Conservation (phyloP, 2,797 vertebrate species). For the Rhynchonycteris naso region DNA sequence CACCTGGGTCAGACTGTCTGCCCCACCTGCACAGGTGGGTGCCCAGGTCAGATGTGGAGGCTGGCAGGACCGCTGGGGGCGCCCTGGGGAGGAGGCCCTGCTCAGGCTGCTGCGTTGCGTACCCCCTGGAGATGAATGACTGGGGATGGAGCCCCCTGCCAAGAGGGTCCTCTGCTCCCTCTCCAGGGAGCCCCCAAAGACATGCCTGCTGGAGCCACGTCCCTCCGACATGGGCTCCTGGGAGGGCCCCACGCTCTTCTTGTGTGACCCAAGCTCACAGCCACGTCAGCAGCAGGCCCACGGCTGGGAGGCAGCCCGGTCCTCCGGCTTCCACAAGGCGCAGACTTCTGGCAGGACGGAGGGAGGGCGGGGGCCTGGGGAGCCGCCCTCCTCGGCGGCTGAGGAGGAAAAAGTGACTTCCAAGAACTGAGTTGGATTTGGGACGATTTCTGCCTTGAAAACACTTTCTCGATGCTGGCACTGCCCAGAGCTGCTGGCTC, state of each 20-base stretch:
- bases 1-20: neutral
- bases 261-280: neutral
- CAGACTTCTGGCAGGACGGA: neutral
- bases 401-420: neutral
- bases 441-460: neutral
- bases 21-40: neutral
- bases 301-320: neutral
- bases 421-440: neutral
- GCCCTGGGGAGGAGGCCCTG: neutral
- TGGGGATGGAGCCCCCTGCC: neutral
- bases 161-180: neutral
- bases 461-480: neutral
- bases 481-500: neutral
- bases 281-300: slow-evolving; percentile 39
- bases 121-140: neutral
- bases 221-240: accelerated
- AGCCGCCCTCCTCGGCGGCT: accelerated
- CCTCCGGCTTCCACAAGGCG: neutral
- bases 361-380: neutral
- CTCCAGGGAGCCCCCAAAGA: neutral
- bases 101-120: no score
- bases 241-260: accelerated
- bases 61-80: accelerated
- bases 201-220: neutral
- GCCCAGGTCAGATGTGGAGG: neutral